Evolutionary conservation across 1,140 invertebrate species (phyloP).

Genomic region (Lerema accius): DNA sequence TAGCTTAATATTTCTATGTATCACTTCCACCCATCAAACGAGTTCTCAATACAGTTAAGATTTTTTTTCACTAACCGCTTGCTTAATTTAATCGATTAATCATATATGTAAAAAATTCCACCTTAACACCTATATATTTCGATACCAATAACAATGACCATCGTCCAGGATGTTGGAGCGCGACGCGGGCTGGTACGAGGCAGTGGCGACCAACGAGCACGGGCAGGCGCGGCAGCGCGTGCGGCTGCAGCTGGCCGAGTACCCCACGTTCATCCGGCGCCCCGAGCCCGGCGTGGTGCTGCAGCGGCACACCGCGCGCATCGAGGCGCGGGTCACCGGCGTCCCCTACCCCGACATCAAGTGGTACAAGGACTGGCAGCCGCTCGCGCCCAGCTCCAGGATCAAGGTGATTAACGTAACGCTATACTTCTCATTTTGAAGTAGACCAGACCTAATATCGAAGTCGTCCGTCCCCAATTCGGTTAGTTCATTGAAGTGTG

Average conservation of each 20-base stretch:
- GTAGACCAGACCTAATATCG: no score
- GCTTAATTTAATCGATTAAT: no score
- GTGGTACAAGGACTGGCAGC: constrained; percentile 98
- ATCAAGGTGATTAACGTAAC: constrained; percentile 87
- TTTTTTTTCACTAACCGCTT: no score
- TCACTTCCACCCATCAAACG: no score
- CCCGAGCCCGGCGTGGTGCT: constrained; percentile 92
- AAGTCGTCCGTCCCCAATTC: no score
- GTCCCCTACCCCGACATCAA: constrained; percentile 97
- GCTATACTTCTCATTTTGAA: no score
- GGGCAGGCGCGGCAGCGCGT: constrained; percentile 94
- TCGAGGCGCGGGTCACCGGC: constrained; percentile 94
- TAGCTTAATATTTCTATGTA: no score
- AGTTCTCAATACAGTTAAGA: no score
- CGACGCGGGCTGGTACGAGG: constrained; percentile 97
- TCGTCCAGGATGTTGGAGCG: constrained; percentile 93
- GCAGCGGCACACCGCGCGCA: constrained; percentile 87
- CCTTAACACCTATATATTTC: no score
- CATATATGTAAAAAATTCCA: no score
- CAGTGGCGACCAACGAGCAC: constrained; percentile 95
- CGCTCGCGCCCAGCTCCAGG: constrained; percentile 89
- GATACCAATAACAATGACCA: no score
- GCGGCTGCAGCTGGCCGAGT: constrained; percentile 93
- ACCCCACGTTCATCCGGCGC: constrained; percentile 94
- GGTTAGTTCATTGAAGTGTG: no score